These are phyloP conservation scores for Gymnosoma rotundatum DNA, from an alignment of 2,888 invertebrate genomes.

Conservation along the genomic window DNA sequence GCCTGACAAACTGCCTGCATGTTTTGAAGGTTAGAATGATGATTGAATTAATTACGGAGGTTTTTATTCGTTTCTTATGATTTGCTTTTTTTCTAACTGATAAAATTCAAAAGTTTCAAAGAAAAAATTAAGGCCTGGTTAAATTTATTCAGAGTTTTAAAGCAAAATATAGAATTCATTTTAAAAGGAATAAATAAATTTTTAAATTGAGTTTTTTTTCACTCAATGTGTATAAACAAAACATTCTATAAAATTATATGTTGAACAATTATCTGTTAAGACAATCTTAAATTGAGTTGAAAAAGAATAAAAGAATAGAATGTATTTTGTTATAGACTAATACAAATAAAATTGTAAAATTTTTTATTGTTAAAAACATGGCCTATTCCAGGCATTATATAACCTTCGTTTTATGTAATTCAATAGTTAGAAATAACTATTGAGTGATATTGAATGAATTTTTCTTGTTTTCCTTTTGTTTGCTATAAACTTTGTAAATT, in stretches of 20 bases:
- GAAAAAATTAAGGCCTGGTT: neutral
- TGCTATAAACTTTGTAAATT: neutral
- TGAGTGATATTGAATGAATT: constrained; percentile 1
- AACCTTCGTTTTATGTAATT: neutral
- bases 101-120: neutral
- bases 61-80: neutral
- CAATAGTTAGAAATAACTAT: constrained; percentile 1
- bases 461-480: neutral
- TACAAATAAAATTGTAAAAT: no score
- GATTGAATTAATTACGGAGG: constrained; percentile 50
- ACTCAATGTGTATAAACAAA: neutral
- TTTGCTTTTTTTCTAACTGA: neutral
- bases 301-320: neutral
- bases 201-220: constrained; percentile 20
- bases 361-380: no score
- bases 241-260: neutral
- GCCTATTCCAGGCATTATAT: no score
- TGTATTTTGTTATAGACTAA: no score
- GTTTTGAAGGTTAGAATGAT: constrained; percentile 27
- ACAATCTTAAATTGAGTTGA: constrained; percentile 16
- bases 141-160: constrained; percentile 5
- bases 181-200: neutral
- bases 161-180: constrained; percentile 7
- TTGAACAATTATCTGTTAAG: neutral
- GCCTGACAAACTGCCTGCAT: constrained; percentile 31